Base-by-base conservation (phyloP, 2,113 vertebrate species). In the Xiphophorus maculatus region DNA sequence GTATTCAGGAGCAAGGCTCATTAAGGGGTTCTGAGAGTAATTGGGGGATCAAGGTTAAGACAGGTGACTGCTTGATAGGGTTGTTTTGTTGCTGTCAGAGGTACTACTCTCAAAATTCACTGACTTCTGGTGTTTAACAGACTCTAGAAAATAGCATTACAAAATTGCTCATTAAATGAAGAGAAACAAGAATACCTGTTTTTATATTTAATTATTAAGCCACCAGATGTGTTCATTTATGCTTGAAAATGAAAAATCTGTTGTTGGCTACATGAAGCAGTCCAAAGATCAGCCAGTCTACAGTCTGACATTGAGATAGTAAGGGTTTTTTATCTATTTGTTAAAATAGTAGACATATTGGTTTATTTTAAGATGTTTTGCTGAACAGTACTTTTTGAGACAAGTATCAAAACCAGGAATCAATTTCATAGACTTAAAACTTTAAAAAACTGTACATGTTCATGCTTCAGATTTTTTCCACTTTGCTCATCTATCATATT, bases 1-100 rank as follows among this genome's bases (percentile, higher is more conserved):
- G 85, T 73, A 25, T 88, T 87, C 83, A 70, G 79, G 63, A 69
- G 73, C 51, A 84, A 86, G 79, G 85, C 85, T 92, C 66, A 81
- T 91, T 92, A 89, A 77, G 79, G 48, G 65, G 71, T 68, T 88
- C 33, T 9, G 19, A 75, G 82, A 66, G 79, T 69, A 71, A 64
- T 7, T 54, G 62, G 68, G 68, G 67, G 73, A 77, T 89, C 69
- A 77, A 72, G 37, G 64, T 51, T 73, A 25, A 74, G 83, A 76
- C 83, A 79, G 84, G 84, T 80, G 76, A 81, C 58, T 71, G 32
- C 62, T 79, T 74, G 75, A 89, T 67, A 54, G 78, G 74, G 61
- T 68, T 74, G 68, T 35, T 69, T 37, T 71, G 79, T 60, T 83
- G 62, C 79, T 81, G 17, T 68, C 22, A 33, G 65, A 27, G 40